Base-by-base conservation (phyloP, 2,113 vertebrate species). In the Takifugu flavidus region DNA sequence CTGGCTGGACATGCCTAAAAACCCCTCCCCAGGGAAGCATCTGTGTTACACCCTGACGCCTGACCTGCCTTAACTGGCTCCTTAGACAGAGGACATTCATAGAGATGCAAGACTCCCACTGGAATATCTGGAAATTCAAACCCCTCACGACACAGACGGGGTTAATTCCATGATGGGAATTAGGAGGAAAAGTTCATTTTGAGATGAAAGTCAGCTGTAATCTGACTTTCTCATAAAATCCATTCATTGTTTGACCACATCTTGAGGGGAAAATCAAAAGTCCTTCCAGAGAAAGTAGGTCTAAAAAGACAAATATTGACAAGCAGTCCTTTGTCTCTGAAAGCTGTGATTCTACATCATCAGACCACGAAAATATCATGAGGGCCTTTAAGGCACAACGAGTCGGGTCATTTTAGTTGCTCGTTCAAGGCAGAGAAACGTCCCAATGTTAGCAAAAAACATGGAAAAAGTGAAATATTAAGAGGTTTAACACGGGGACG, bases 241-340 rank as follows among this genome's bases (percentile, higher is more conserved):
- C 44, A 67, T 63, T 73, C 56, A 67, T 64, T 53, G 51, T 11
- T 6, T 26, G 29, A 65, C 63, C 14, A 2, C 31, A 44, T 55
- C 45, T 51, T 28, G 10, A 2, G 70, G 44, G 46, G 42, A 78
- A 78, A 77, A 59, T 53, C 51, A 45, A 55, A 68, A 27, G 1
- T 50, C 34, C 8, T 39, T 10, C 34, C 34, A 11, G 29, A 31
- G 5, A 31, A 31, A 31, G 34, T 3, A 1, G 34, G 34, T 10
- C 29, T 6, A 31, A 45, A 20, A 25, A 20, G n/a, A 12, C 11
- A 3, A 13, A n/a, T 12, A 62, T 59, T 44, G 69, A 65, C 34
- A 53, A 45, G n/a, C 26, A 55, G 29, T 47, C 44, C n/a, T 45
- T 25, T 29, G 64, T 67, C 56, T 15, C 56, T 43, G 29, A 66